Conservation (phyloP, 1,140 invertebrate species). For the Trichoplusia ni region DNA sequence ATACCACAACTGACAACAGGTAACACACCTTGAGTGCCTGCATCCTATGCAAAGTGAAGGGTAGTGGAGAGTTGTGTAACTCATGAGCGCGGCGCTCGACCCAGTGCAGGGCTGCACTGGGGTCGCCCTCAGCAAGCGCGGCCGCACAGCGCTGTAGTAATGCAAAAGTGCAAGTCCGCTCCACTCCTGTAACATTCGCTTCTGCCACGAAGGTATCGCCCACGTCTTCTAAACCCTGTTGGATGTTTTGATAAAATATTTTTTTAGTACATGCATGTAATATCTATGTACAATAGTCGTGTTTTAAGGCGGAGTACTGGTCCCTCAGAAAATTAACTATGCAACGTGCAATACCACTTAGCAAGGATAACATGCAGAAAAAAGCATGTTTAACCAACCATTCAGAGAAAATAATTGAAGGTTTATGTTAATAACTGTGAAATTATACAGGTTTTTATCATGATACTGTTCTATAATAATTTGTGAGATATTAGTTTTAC, state of each 20-base stretch:
- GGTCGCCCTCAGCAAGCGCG: conserved; percentile 80
- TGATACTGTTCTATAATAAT: not conserved
- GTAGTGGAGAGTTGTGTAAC: conserved; percentile 77
- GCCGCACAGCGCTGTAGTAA: conserved; percentile 71
- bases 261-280: not conserved
- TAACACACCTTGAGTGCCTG: conserved; percentile 56
- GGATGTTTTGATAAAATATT: not conserved
- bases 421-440: too few species aligned
- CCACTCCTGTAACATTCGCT: conserved; percentile 56
- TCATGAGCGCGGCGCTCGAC: conserved; percentile 84
- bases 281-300: not conserved
- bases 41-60: conserved; percentile 82
- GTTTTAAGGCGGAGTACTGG: too few species aligned
- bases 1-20: too few species aligned
- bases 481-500: not conserved
- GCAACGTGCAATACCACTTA: too few species aligned
- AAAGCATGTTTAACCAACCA: too few species aligned
- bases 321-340: too few species aligned
- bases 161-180: conserved; percentile 74
- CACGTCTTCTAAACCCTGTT: conserved; percentile 86
- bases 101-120: conserved; percentile 92
- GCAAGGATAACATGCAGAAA: too few species aligned
- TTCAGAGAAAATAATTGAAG: too few species aligned
- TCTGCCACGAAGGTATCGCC: conserved; percentile 82
- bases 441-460: not conserved